Evolutionary conservation across 2,113 vertebrate genomes (phyloP).

Genomic region (Calyptommatus sinebrachiatus): DNA sequence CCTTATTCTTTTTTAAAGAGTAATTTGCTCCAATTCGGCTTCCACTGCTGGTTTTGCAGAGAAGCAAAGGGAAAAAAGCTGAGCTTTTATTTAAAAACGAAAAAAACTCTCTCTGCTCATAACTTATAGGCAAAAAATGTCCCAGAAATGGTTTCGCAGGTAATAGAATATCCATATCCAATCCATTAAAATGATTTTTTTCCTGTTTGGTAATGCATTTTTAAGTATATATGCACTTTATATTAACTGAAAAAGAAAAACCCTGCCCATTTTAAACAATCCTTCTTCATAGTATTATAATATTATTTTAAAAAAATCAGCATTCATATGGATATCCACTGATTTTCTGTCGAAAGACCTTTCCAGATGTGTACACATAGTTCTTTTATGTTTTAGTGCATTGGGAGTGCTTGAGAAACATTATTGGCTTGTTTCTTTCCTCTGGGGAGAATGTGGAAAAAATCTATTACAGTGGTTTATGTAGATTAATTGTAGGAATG

Average conservation of each 20-base stretch:
- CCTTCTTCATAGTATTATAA: not conserved
- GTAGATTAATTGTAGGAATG: not conserved
- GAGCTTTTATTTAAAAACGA: not conserved
- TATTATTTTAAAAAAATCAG: not conserved
- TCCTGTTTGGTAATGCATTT: slow-evolving; percentile 12
- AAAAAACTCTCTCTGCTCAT: not conserved
- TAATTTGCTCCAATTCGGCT: not conserved
- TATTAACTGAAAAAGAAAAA: slow-evolving; percentile 3
- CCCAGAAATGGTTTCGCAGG: not conserved
- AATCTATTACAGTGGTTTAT: not conserved
- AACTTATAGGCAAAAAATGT: not conserved
- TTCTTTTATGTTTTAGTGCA: not conserved
- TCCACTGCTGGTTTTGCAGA: not conserved
- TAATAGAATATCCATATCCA: slow-evolving; percentile 16
- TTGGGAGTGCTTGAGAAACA: not conserved
- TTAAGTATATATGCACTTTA: slow-evolving; percentile 3
- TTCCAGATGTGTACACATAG: slow-evolving; percentile 1
- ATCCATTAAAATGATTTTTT: slow-evolving; percentile 4
- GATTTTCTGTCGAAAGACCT: not conserved
- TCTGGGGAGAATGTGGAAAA: not conserved
- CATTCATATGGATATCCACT: not conserved
- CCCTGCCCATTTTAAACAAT: not conserved
- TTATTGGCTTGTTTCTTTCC: not conserved
- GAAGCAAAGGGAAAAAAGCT: not conserved
- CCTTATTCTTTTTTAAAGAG: not conserved